Evolutionary conservation across 2,113 vertebrate genomes (phyloP), one percentile per base, ranked within the genome.

Genomic region (Centropristis striata): DNA sequence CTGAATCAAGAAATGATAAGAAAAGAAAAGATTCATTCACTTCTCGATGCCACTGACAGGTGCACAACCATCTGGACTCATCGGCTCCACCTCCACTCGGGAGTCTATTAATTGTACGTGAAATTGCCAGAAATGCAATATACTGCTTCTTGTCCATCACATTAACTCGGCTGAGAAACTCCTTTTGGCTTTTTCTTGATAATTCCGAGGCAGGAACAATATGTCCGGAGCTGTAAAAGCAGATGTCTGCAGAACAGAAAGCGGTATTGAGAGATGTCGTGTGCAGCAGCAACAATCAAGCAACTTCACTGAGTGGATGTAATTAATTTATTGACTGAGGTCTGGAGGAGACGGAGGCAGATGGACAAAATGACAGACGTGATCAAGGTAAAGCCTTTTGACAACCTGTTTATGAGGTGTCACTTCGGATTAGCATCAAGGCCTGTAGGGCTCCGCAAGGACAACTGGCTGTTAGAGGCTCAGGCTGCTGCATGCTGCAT

Each of bases 381-480:
- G 91, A 93, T 90, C 83, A 90, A 91, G 86, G 87, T 91, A 88
- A 91, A 80, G 75, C 77, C 76, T 89, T 92, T 82, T 92, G 93
- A 94, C 91, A 89, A 88, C 65, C 87, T 92, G 88, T 89, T 92
- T 90, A 94, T 90, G 88, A 90, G 74, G 72, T 88, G 92, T 93
- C 92, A 90, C 74, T 83, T 85, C 86, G 67, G 81, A 91, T 92
- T 88, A 86, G 77, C 79, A 90, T 94, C 88, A 92, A 86, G 60
- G 65, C 66, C 76, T 36, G 42, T 36, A 71, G 70, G 85, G 68
- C 77, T 85, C 55, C 47, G 23, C 77, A 81, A 88, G 83, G 85
- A 77, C 80, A 74, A 73, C 58, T 11, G 39, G 65, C 72, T 72
- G 71, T 64, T 70, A 23, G 59, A 25, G 42, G 65, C 58, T 80